phyloP scores from a whole-genome alignment of 2,888 invertebrate species.

The Xylophagus ater region DNA sequence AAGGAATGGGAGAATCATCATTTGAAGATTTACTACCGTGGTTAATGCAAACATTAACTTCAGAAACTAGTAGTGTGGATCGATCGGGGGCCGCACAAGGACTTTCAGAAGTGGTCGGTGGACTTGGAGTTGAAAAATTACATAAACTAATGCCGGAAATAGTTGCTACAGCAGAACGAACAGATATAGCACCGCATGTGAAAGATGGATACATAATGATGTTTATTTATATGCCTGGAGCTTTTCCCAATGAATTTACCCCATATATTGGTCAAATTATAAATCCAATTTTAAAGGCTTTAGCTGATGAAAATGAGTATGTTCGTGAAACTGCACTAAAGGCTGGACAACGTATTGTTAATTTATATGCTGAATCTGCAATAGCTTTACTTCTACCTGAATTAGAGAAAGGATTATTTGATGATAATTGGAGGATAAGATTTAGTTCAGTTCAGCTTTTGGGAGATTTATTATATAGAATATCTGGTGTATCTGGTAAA shows the following conservation, averaged over 20 bases:
- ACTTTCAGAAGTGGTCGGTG: slow-evolving; percentile 94
- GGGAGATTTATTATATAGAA: slow-evolving; percentile 89
- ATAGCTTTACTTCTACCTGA: slow-evolving; percentile 88
- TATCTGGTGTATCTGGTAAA: slow-evolving; percentile 96
- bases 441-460: slow-evolving; percentile 89
- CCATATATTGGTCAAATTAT: slow-evolving; percentile 95
- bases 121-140: slow-evolving; percentile 87
- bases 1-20: slow-evolving; percentile 91
- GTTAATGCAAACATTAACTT: slow-evolving; percentile 96
- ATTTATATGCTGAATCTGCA: slow-evolving; percentile 90
- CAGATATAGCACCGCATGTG: slow-evolving; percentile 90
- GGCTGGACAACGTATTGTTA: slow-evolving; percentile 95
- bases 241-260: slow-evolving; percentile 90
- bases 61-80: slow-evolving; percentile 90
- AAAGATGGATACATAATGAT: slow-evolving; percentile 99
- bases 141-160: slow-evolving; percentile 96
- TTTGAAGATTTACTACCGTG: slow-evolving; percentile 95
- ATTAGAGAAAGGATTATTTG: slow-evolving; percentile 85
- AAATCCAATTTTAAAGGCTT: slow-evolving; percentile 90
- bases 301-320: slow-evolving; percentile 98
- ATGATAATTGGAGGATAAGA: slow-evolving; percentile 97
- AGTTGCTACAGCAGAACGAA: slow-evolving; percentile 83
- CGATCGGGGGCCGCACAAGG: slow-evolving; percentile 93
- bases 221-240: slow-evolving; percentile 98
- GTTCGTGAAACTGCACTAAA: slow-evolving; percentile 93